Evolutionary conservation across 2,888 invertebrate species (phyloP), one percentile per base, ranked within the genome.

Genomic region (Epinotia nisella): DNA sequence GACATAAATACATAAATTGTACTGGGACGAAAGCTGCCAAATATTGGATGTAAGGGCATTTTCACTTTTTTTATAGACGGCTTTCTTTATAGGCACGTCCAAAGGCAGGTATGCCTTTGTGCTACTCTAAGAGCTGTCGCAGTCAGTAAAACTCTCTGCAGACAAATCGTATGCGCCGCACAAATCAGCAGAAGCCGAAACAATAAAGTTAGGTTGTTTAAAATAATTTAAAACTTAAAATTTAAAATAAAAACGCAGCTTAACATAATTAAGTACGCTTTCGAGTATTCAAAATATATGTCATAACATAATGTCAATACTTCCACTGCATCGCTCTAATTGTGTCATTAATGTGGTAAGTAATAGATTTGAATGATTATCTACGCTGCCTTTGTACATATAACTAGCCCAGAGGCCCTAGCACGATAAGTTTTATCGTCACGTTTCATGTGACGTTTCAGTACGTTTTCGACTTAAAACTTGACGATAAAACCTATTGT

Each of bases 381-480:
- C n/a, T 21, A 53, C 17, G 35, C 35, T 56, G 45, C 24, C 11
- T 68, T 73, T 73, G 62, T 64, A 68, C 58, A 51, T 68, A 51
- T 68, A 51, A 49, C 64, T 68, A 68, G 72, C 1, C 21, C 21
- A n/a, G n/a, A n/a, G n/a, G n/a, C 21, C 21, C 1, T 24, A 24
- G 21, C 21, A 24, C 21, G 21, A 24, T 24, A 24, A 24, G 21
- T n/a, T n/a, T n/a, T n/a, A n/a, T n/a, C n/a, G n/a, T n/a, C n/a
- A n/a, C n/a, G n/a, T n/a, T n/a, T n/a, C n/a, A n/a, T n/a, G n/a
- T n/a, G n/a, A n/a, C n/a, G n/a, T n/a, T n/a, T n/a, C n/a, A n/a
- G n/a, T n/a, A n/a, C n/a, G n/a, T n/a, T n/a, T n/a, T n/a, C n/a
- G n/a, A n/a, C n/a, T n/a, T n/a, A n/a, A n/a, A n/a, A n/a, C n/a